Conservation (phyloP, 1,140 invertebrate species). For the Notospermus geniculatus region DNA sequence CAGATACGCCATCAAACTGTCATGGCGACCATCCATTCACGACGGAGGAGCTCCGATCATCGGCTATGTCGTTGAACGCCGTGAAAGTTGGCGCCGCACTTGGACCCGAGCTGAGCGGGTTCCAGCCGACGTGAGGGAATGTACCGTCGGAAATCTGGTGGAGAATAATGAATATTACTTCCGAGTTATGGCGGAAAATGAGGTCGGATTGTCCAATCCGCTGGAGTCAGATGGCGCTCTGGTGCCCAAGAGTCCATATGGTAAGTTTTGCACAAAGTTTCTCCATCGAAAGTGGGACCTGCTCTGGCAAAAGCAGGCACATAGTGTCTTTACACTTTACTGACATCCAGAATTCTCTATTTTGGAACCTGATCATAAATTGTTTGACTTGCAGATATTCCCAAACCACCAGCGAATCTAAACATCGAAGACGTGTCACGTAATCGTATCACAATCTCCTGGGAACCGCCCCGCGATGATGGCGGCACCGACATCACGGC, state of each 20-base stretch:
- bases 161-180: constrained; percentile 65
- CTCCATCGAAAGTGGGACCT: neutral
- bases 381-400: constrained; percentile 67
- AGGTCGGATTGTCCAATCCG: constrained; percentile 43
- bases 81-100: constrained; percentile 62
- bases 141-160: constrained; percentile 72
- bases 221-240: constrained; percentile 75
- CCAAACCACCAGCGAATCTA: constrained; percentile 83
- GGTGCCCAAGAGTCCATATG: constrained; percentile 93
- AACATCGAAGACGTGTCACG: constrained; percentile 89
- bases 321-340: neutral
- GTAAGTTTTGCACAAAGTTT: constrained; percentile 58
- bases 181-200: constrained; percentile 49
- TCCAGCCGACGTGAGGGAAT: neutral
- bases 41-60: constrained; percentile 84
- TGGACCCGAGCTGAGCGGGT: constrained; percentile 32
- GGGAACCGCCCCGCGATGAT: constrained; percentile 86
- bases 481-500: constrained; percentile 95
- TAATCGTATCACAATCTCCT: constrained; percentile 90
- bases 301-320: too few relatives aligned
- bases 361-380: neutral
- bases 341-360: neutral
- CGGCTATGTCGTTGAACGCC: constrained; percentile 93
- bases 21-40: constrained; percentile 88
- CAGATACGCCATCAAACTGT: constrained; percentile 87